Conservation (phyloP, 2,113 vertebrate species). For the Percopsis transmontana region DNA sequence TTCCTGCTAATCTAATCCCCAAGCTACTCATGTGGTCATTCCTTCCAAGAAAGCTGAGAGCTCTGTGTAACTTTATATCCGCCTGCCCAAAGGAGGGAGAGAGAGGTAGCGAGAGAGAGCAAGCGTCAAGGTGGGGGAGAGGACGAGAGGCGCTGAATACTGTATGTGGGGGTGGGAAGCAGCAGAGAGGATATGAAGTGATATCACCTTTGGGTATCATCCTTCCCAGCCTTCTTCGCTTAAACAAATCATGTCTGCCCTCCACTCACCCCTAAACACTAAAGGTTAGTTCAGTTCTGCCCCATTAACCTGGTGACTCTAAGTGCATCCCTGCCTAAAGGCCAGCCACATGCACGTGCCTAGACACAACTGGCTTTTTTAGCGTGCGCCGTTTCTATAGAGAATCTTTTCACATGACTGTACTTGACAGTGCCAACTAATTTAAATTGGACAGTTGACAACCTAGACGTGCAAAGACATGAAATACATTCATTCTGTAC, state of each 20-base stretch:
- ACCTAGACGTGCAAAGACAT: constrained; percentile 30
- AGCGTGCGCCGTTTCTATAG: constrained; percentile 1
- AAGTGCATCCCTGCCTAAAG: constrained; percentile 53
- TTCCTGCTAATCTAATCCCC: constrained; percentile 82
- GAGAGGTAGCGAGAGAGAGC: constrained; percentile 28
- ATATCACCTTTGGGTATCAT: constrained; percentile 75
- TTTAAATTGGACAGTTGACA: constrained; percentile 3
- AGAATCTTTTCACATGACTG: constrained; percentile 22
- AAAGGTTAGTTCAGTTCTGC: constrained; percentile 70
- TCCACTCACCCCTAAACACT: constrained; percentile 60
- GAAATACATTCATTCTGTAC: constrained; percentile 24
- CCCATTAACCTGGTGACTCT: constrained; percentile 60
- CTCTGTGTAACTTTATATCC: constrained; percentile 79
- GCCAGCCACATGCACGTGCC: neutral
- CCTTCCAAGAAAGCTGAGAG: constrained; percentile 81
- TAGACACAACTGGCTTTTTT: neutral
- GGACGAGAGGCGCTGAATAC: constrained; percentile 38
- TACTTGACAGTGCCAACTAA: constrained; percentile 23
- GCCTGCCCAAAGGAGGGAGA: constrained; percentile 68
- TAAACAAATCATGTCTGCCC: constrained; percentile 68
- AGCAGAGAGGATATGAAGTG: constrained; percentile 47
- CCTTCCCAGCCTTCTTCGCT: constrained; percentile 57
- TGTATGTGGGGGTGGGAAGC: constrained; percentile 1
- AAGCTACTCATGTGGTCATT: constrained; percentile 81
- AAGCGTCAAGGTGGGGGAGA: constrained; percentile 27